These are phyloP conservation scores for Sphinx pinastri DNA, from an alignment of 2,888 invertebrate species.

Conservation along the genomic window DNA sequence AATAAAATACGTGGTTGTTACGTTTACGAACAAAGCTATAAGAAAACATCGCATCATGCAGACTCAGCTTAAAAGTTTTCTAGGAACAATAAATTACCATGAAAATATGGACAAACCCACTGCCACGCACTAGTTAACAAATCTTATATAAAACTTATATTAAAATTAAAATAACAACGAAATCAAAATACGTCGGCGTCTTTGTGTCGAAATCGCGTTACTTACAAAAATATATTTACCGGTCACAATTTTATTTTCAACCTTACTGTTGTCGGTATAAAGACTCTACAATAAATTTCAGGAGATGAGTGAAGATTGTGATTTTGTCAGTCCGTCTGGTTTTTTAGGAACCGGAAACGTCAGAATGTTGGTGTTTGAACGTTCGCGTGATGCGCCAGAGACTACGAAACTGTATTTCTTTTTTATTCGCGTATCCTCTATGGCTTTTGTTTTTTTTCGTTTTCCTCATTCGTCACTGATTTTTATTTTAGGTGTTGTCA, in stretches of 20 bases:
- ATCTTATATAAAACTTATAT: conserved; percentile 23
- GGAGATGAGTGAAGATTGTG: conserved; percentile 30
- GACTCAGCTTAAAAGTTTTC: neutral
- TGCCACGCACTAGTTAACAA: conserved; percentile 16
- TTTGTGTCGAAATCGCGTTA: conserved; percentile 51
- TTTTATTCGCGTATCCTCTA: conserved; percentile 16
- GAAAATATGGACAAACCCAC: conserved; percentile 14
- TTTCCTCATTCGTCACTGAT: conserved; percentile 21
- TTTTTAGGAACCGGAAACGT: conserved; percentile 71
- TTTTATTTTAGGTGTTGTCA: conserved; percentile 5
- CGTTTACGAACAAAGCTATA: too few relatives aligned
- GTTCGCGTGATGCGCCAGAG: conserved; percentile 62
- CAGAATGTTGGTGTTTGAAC: conserved; percentile 67
- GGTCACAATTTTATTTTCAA: conserved; percentile 31
- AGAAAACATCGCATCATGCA: neutral
- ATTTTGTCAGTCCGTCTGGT: conserved; percentile 56
- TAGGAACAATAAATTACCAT: too few relatives aligned
- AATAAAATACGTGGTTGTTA: too few relatives aligned
- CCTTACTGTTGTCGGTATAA: conserved; percentile 34
- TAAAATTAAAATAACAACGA: conserved; percentile 37
- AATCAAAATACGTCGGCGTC: conserved; percentile 65
- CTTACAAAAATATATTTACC: conserved; percentile 37
- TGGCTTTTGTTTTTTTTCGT: conserved; percentile 20
- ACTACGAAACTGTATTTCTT: conserved; percentile 48
- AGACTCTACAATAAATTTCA: conserved; percentile 15